Base-by-base conservation (phyloP, 2,797 vertebrate species). In the Scleropages formosus region DNA sequence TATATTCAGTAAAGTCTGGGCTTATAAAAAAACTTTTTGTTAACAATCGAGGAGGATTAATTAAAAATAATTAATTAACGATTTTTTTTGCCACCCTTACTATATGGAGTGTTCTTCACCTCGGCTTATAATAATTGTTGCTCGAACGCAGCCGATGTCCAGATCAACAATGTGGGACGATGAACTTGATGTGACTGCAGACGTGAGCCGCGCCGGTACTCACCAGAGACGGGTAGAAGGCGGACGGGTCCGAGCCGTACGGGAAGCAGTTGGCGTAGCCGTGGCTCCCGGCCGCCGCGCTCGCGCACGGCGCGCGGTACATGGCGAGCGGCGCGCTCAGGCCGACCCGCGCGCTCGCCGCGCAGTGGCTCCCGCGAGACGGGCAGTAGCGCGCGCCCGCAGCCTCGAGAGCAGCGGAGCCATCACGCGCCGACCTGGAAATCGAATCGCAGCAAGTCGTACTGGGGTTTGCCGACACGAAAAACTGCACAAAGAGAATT, bases 361-460 rank as follows among this genome's bases (percentile, higher is more conserved):
- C 67, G 77, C 94, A 85, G 74, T 91, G 91, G 84, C 94, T 92
- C 80, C 98, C 95, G 84, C 96, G 97, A 67, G 95, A 89, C 71
- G 94, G 86, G 79, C 95, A 96, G 92, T 95, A 96, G 76, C 97
- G 92, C 18, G 94, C 86, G 1, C 95, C 88, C 18, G 93, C 85
- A 68, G 91, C 84, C 86, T 91, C 90, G 82, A 95, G 91, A 78
- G 90, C 89, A 65, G 93, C 83, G 80, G 92, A 87, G 81, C 90
- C 93, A 76, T 95, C 95, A 83, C 94, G 90, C 79, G 89, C 93
- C 59, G 96, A 92, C 88, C 93, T 92, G 84, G 95, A 91, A 84
- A 91, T 91, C 77, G 95, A 91, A 91, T 98, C 95, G 88, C 95
- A 98, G 94, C 96, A 98, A 90, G 95, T 93, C 91, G 96, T 91